Evolutionary conservation across 2,888 invertebrate genomes (phyloP).

Genomic region (Pemphredon lugubris): DNA sequence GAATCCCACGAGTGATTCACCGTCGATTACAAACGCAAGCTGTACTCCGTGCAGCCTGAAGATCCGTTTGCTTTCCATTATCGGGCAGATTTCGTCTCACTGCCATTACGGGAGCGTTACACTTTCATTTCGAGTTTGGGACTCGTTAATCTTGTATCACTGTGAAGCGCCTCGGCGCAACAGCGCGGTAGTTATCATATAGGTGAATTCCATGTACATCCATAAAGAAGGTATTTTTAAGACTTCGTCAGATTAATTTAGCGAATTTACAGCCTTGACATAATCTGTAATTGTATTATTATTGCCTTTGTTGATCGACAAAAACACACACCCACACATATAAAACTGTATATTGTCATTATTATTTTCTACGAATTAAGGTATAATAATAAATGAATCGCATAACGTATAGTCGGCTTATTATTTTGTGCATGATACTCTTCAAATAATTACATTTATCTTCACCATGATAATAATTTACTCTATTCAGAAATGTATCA

Average conservation of each 20-base stretch:
- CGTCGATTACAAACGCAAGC: no score
- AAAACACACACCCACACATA: slow-evolving; percentile 36
- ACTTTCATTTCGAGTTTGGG: slow-evolving; percentile 30
- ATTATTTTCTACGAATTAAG: slow-evolving; percentile 77
- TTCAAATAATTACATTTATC: no score
- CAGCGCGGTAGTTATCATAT: slow-evolving; percentile 37
- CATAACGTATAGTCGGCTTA: slow-evolving; percentile 40
- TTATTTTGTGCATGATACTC: no score
- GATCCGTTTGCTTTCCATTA: slow-evolving; percentile 27
- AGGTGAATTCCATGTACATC: slow-evolving; percentile 29
- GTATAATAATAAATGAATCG: slow-evolving; percentile 73
- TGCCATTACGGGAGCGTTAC: slow-evolving; percentile 69
- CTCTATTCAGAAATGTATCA: no score
- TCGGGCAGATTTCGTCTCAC: slow-evolving; percentile 63
- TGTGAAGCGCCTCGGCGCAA: no score
- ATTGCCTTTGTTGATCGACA: slow-evolving; percentile 54
- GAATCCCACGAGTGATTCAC: no score
- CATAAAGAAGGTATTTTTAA: slow-evolving; percentile 33
- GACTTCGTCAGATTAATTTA: slow-evolving; percentile 27
- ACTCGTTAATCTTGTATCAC: slow-evolving; percentile 37
- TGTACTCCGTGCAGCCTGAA: slow-evolving; percentile 6
- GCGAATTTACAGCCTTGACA: slow-evolving; percentile 28
- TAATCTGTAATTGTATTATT: slow-evolving; percentile 53
- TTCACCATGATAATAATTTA: no score
- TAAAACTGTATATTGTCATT: slow-evolving; percentile 69